These are phyloP conservation scores for Pinctada fucata DNA, from an alignment of 2,888 invertebrate species.

Conservation along the genomic window DNA sequence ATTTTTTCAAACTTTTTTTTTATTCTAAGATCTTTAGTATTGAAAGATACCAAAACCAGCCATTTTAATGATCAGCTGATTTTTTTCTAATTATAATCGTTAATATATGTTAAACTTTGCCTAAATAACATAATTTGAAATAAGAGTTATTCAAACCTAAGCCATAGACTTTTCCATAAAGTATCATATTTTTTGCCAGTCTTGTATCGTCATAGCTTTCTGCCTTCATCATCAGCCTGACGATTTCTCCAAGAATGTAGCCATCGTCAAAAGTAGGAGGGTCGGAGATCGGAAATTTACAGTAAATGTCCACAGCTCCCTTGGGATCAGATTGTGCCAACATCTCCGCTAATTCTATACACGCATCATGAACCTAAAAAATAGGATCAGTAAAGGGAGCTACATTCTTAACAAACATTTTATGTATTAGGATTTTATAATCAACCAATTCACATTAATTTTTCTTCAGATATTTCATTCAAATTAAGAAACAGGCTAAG, in stretches of 20 bases:
- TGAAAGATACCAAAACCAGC: too few relatives aligned
- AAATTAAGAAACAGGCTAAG: too few relatives aligned
- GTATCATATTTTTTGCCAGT: conserved; percentile 71
- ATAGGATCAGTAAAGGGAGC: background rate
- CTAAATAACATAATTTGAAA: too few relatives aligned
- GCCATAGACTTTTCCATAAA: conserved; percentile 72
- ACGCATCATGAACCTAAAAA: conserved; percentile 74
- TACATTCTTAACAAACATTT: too few relatives aligned
- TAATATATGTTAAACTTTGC: too few relatives aligned
- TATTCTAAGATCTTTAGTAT: too few relatives aligned
- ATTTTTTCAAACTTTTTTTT: too few relatives aligned
- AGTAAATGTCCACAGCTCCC: conserved; percentile 74
- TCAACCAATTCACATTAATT: too few relatives aligned
- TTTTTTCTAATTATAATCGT: too few relatives aligned
- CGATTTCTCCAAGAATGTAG: conserved; percentile 75
- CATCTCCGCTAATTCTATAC: conserved; percentile 75
- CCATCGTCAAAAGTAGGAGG: conserved; percentile 75
- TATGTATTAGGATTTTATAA: too few relatives aligned
- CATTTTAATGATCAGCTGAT: too few relatives aligned
- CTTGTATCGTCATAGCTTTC: conserved; percentile 75
- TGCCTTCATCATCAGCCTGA: conserved; percentile 72
- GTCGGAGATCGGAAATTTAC: conserved; percentile 73
- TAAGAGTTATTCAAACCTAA: conserved; percentile 59
- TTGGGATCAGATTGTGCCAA: conserved; percentile 69
- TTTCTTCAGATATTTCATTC: too few relatives aligned